These are phyloP conservation scores for Branchellion lobata DNA, from an alignment of 2,888 invertebrate species.

Conservation along the genomic window DNA sequence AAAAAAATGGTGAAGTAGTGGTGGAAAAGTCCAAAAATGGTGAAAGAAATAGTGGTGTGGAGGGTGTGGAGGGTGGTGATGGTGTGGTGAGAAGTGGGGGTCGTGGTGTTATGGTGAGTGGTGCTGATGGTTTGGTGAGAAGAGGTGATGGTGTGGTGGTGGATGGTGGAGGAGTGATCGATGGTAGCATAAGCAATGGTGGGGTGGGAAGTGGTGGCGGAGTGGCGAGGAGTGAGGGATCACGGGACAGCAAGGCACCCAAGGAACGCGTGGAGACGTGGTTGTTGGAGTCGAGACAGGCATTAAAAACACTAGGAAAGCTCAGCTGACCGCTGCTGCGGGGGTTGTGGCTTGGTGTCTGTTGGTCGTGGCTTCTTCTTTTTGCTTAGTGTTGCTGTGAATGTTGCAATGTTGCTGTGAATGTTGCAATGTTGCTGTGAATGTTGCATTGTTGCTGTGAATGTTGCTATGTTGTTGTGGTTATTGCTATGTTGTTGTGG, in stretches of 20 bases:
- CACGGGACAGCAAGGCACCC: background rate
- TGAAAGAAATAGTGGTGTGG: background rate
- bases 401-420: no score
- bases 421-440: no score
- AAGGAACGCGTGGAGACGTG: constrained; percentile 59
- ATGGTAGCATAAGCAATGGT: background rate
- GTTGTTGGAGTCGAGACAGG: constrained; percentile 57
- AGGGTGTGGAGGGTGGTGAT: background rate
- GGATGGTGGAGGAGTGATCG: background rate
- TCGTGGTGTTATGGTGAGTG: constrained; percentile 5
- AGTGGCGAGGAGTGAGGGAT: background rate
- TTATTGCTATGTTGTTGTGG: no score
- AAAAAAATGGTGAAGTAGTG: background rate
- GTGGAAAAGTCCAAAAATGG: background rate
- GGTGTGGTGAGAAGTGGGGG: background rate
- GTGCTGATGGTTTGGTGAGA: background rate
- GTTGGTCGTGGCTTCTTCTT: no score
- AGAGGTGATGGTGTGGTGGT: background rate
- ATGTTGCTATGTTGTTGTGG: no score
- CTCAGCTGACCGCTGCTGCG: background rate
- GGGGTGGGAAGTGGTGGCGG: background rate
- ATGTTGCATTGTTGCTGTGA: no score
- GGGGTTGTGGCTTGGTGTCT: no score
- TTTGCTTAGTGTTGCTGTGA: no score
- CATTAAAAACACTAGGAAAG: constrained; percentile 19